Evolutionary conservation across 2,113 vertebrate genomes (phyloP), one percentile per base, ranked within the genome.

Genomic region (Nerophis ophidion): DNA sequence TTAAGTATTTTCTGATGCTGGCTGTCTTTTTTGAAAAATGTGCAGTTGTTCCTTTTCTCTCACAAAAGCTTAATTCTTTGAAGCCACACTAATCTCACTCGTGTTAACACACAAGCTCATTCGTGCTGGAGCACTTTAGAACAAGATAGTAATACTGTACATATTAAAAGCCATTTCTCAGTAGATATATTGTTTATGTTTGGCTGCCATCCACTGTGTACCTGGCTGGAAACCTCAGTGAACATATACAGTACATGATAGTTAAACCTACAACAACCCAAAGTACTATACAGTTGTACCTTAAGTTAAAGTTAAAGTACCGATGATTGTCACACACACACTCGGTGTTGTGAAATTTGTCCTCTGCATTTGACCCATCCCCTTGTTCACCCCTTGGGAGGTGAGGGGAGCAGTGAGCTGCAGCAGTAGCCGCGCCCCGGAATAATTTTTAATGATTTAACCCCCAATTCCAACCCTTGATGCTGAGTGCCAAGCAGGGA

Each of bases 161-260:
- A 75, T 80, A 63, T 75, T 57, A n/a, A 67, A 65, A 50, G 50
- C 26, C 52, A 61, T 73, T 74, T 61, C 45, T 74, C 69, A 78
- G 36, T 47, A 51, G 56, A 61, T n/a, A 63, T 47, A 17, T 67
- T 80, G 70, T 81, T 84, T 67, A 70, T 53, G 55, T 42, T 11
- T 1, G 54, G 33, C 65, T 71, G 48, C 55, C 63, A 57, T 44
- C 40, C 33, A 71, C 44, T 54, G 34, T 48, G 8, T 66, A 81
- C 70, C 71, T 80, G 69, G 61, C 56, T 54, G 68, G 61, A 53
- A 54, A 60, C 62, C 45, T 66, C 58, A 44, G 63, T 42, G 51
- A 8, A 72, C 65, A 67, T 33, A 14, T 26, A 26, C 45, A 58
- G 13, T 26, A 26, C 45, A 58, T 58, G 48, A 55, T 57, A 74